phyloP scores from a whole-genome alignment of 2,797 vertebrate genomes.

The Clarias fuscus region DNA sequence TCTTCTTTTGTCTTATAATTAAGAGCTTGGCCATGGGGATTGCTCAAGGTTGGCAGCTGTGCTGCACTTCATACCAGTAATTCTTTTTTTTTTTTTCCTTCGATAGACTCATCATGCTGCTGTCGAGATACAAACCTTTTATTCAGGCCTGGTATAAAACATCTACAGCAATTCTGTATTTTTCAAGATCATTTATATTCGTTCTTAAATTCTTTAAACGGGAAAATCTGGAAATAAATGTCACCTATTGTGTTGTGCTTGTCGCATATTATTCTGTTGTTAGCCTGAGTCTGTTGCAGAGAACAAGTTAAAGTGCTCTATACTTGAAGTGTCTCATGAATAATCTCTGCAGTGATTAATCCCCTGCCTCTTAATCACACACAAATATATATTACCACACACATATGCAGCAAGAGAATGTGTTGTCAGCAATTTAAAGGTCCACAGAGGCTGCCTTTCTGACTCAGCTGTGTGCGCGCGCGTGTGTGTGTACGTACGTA shows the following conservation, averaged over 20 bases:
- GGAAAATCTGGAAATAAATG: not conserved
- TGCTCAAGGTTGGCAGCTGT: constrained; percentile 1
- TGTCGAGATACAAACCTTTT: not conserved
- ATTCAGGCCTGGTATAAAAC: not conserved
- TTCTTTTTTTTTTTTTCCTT: not conserved
- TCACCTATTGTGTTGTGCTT: not conserved
- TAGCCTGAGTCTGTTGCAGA: not conserved
- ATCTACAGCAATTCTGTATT: not conserved
- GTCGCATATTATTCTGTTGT: not conserved
- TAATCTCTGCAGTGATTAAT: constrained; percentile 41
- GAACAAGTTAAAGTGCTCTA: not conserved
- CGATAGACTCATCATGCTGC: not conserved
- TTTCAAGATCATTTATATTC: not conserved
- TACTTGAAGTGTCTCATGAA: constrained; percentile 28
- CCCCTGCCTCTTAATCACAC: constrained; percentile 20
- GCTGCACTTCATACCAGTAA: not conserved
- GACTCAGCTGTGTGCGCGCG: constrained; percentile 38
- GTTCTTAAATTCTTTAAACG: not conserved
- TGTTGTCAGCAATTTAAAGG: constrained; percentile 49
- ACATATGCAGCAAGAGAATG: constrained; percentile 14
- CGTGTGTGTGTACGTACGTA: too few relatives aligned
- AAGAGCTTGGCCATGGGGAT: constrained; percentile 23
- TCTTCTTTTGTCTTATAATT: constrained; percentile 43
- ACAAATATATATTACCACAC: constrained; percentile 24
- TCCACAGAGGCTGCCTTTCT: constrained; percentile 34